phyloP scores from a whole-genome alignment of 2,888 invertebrate genomes.

The Onthophagus sagittarius region DNA sequence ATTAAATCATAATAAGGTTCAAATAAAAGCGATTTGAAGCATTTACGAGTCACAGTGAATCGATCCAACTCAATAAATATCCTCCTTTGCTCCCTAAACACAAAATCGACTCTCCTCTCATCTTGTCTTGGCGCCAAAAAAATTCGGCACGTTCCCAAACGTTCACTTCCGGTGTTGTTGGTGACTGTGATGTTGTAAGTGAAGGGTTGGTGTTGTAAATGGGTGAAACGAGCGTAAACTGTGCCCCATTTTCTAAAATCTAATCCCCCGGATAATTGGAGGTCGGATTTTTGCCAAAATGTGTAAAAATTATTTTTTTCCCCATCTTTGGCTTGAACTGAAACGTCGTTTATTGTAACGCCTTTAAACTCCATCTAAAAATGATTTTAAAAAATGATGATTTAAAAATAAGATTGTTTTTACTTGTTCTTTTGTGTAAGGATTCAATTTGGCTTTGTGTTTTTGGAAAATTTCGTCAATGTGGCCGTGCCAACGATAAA shows the following conservation, averaged over 20 bases:
- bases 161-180: conserved; percentile 53
- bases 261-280: conserved; percentile 74
- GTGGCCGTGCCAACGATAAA: conserved; percentile 82
- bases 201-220: conserved; percentile 72
- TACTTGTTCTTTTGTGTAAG: conserved; percentile 53
- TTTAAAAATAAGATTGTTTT: too few species aligned
- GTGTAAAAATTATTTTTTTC: conserved; percentile 59
- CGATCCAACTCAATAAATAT: conserved; percentile 73
- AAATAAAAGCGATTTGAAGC: not conserved
- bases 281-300: conserved; percentile 76
- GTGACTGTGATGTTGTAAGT: conserved; percentile 53
- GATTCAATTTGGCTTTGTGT: conserved; percentile 66
- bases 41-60: conserved; percentile 61
- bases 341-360: conserved; percentile 57
- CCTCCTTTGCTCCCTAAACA: conserved; percentile 59
- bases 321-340: conserved; percentile 54
- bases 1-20: not conserved
- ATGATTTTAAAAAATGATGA: too few species aligned
- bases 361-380: conserved; percentile 61
- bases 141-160: conserved; percentile 64
- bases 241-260: conserved; percentile 77
- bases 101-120: conserved; percentile 59
- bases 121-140: conserved; percentile 66
- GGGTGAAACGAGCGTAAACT: conserved; percentile 70
- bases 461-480: conserved; percentile 74